phyloP scores from a whole-genome alignment of 2,113 vertebrate genomes.

The Xyrauchen texanus region DNA sequence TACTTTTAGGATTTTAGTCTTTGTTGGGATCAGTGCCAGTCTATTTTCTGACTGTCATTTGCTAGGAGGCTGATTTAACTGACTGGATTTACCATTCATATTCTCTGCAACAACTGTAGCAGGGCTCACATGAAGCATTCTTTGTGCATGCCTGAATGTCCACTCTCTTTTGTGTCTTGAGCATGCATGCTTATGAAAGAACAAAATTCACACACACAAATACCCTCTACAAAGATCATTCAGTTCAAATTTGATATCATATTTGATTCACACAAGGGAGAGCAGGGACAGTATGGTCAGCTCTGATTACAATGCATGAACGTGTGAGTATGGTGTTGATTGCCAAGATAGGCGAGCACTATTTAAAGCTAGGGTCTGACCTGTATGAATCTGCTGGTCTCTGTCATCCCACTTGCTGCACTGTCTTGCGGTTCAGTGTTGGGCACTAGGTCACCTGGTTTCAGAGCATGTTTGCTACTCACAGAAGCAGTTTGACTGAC shows the following conservation, averaged over 20 bases:
- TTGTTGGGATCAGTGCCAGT: neutral
- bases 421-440: neutral
- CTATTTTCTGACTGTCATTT: conserved; percentile 23
- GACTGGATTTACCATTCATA: conserved; percentile 30
- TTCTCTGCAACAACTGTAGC: conserved; percentile 18
- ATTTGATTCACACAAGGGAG: conserved; percentile 40
- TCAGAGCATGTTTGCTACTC: conserved; percentile 64
- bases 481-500: conserved; percentile 58
- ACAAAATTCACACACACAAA: neutral
- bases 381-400: conserved; percentile 32
- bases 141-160: conserved; percentile 32
- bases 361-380: conserved; percentile 57
- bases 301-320: conserved; percentile 64
- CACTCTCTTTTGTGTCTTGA: conserved; percentile 30
- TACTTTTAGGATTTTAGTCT: conserved; percentile 6
- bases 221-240: conserved; percentile 27
- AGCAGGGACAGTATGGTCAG: neutral
- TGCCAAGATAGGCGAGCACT: conserved; percentile 51
- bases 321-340: conserved; percentile 47
- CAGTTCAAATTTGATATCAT: conserved; percentile 39
- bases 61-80: neutral
- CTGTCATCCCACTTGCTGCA: conserved; percentile 22
- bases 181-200: conserved; percentile 35
- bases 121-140: neutral
- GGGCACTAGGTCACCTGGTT: neutral